Evolutionary conservation across 1,140 invertebrate genomes (phyloP).

Genomic region (Sycophaga agraensis): DNA sequence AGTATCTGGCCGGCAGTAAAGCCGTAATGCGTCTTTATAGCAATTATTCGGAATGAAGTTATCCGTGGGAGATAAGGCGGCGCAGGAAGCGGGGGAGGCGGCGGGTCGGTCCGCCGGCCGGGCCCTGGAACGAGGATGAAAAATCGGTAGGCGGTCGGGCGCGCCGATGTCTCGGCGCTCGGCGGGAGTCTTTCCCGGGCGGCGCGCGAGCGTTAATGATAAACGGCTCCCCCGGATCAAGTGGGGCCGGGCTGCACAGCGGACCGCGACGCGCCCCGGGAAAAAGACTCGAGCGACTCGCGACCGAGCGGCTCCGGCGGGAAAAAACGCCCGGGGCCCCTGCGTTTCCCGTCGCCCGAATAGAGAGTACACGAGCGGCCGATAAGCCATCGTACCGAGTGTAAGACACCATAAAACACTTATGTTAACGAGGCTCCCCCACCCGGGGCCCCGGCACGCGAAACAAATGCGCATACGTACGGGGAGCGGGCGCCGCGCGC

Average conservation of each 20-base stretch:
- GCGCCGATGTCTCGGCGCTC: too few species aligned
- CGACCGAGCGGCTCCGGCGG: neutral
- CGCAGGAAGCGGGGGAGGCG: too few species aligned
- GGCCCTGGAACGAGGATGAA: too few species aligned
- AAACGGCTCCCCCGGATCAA: conserved; percentile 5
- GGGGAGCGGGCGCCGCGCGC: too few species aligned
- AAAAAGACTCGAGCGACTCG: neutral
- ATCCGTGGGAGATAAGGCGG: too few species aligned
- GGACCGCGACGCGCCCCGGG: neutral
- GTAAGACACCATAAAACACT: conserved; percentile 23
- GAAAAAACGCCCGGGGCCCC: neutral
- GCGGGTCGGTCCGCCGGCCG: too few species aligned
- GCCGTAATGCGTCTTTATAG: too few species aligned
- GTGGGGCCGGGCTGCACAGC: neutral
- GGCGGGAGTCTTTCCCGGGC: too few species aligned
- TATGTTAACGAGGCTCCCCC: conserved; percentile 17
- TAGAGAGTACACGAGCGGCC: conserved; percentile 3
- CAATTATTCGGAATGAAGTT: too few species aligned
- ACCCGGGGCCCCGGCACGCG: too few species aligned
- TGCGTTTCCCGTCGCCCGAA: conserved; percentile 18
- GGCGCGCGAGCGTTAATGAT: conserved; percentile 13
- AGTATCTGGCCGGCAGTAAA: too few species aligned
- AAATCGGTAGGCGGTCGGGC: too few species aligned
- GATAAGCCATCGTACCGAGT: conserved; percentile 18
- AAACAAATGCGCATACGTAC: conserved; percentile 8